Evolutionary conservation across 2,797 vertebrate genomes (phyloP), one percentile per base, ranked within the genome.

Genomic region (Peromyscus aztecus): DNA sequence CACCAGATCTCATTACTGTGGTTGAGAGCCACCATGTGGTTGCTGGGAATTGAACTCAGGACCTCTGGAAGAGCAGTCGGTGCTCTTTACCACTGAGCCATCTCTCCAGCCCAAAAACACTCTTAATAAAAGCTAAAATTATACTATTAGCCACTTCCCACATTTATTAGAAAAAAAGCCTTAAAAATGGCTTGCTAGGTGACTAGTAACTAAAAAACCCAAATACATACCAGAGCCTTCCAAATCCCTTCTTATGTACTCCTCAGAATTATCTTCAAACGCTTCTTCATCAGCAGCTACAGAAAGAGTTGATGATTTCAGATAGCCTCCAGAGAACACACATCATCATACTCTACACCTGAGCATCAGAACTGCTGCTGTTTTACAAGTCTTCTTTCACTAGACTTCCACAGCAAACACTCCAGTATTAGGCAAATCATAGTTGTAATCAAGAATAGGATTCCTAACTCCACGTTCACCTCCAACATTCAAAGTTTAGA

Each of bases 241-340:
- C 86, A 99, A 99, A 98, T 99, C 99, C 98, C 99, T 99, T 83
- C 99, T 98, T 95, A 99, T 99, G 96, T 99, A 99, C 98, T 99
- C 99, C 98, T 99, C 99, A 29, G 99, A 99, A 98, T 99, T 99
- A 98, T 99, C 99, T 98, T 99, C 99, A 99, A 99, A 99, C 11
- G 99, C 99, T 98, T 99, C 99, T 98, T 99, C 99, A 98, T 99
- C 99, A 55, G 99, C 99, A 99, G 99, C 99, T 99, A 97, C 6
- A 61, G 80, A 97, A 82, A 99, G 77, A 98, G 63, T 49, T 21
- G 59, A 80, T 10, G 88, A 63, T 65, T 97, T 89, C 94, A 94
- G n/a, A 75, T 4, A 87, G 86, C 1, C 4, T 52, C 24, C 34
- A 19, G 19, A 69, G 94, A 94, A 37, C 19, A 81, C 2, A 16